Conservation (phyloP, 1,140 invertebrate species). For the Drosophila rhopaloa region DNA sequence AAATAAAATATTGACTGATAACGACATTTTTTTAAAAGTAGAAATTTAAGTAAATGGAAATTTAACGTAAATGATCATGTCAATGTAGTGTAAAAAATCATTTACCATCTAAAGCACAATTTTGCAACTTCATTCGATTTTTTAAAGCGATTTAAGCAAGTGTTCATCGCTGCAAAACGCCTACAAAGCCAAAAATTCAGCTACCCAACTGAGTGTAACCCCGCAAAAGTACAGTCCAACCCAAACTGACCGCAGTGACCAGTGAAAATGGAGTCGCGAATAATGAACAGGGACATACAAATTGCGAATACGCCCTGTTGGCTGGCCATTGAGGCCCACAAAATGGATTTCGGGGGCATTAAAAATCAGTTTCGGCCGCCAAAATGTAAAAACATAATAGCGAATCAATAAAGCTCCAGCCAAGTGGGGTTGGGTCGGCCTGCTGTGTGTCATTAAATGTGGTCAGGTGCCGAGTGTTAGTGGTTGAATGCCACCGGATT, state of each 20-base stretch:
- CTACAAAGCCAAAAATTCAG: not conserved
- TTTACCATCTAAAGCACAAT: too few relatives aligned
- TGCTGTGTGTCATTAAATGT: slow-evolving; percentile 29
- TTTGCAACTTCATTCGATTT: too few relatives aligned
- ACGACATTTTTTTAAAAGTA: too few relatives aligned
- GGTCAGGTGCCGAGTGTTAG: slow-evolving; percentile 17
- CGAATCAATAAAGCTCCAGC: slow-evolving; percentile 63
- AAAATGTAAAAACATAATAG: slow-evolving; percentile 53
- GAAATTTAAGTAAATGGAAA: too few relatives aligned
- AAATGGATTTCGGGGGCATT: slow-evolving; percentile 68
- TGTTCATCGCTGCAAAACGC: not conserved
- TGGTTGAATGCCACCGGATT: not conserved
- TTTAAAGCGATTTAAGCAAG: too few relatives aligned
- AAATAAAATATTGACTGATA: not conserved
- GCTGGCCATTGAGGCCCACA: slow-evolving; percentile 1
- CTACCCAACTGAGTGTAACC: not conserved
- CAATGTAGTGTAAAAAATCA: too few relatives aligned
- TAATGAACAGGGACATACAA: slow-evolving; percentile 48
- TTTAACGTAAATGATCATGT: too few relatives aligned
- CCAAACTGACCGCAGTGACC: slow-evolving; percentile 13
- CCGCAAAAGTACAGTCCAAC: not conserved
- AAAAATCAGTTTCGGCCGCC: slow-evolving; percentile 62
- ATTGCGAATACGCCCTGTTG: slow-evolving; percentile 56
- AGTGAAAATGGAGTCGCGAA: slow-evolving; percentile 39
- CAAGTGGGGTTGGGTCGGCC: slow-evolving; percentile 4